These are phyloP conservation scores for Esox lucius DNA, from an alignment of 2,797 vertebrate genomes.

Conservation along the genomic window DNA sequence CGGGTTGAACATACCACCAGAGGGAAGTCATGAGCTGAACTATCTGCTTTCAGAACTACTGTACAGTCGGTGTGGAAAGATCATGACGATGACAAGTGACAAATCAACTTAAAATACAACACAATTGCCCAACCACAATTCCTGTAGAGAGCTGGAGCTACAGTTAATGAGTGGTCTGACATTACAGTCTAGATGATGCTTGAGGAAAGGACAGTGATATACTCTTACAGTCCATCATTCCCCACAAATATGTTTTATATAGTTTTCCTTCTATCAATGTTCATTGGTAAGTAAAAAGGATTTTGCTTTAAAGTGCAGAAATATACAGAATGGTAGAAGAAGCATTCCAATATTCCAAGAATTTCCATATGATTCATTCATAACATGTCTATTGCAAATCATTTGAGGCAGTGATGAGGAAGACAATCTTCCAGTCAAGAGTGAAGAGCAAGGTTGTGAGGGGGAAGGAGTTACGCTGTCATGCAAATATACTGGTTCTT, in stretches of 20 bases:
- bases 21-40: no score
- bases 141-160: no score
- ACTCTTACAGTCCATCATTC: background rate
- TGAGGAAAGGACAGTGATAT: background rate
- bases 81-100: no score
- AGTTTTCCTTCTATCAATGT: background rate
- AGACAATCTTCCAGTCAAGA: background rate
- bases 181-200: no score
- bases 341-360: background rate
- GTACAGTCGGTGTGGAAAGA: no score
- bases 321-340: background rate
- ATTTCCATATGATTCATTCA: no score
- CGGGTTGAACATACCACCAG: no score
- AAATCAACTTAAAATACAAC: no score
- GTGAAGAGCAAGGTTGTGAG: background rate
- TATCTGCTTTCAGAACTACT: no score
- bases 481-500: constrained; percentile 18
- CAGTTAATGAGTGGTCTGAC: no score
- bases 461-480: background rate
- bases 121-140: no score
- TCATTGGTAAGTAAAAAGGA: background rate
- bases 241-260: background rate
- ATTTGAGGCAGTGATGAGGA: background rate
- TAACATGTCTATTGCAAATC: background rate
- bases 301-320: background rate